Conservation (phyloP, 1,140 invertebrate species). For the Calliopsis andreniformis region DNA sequence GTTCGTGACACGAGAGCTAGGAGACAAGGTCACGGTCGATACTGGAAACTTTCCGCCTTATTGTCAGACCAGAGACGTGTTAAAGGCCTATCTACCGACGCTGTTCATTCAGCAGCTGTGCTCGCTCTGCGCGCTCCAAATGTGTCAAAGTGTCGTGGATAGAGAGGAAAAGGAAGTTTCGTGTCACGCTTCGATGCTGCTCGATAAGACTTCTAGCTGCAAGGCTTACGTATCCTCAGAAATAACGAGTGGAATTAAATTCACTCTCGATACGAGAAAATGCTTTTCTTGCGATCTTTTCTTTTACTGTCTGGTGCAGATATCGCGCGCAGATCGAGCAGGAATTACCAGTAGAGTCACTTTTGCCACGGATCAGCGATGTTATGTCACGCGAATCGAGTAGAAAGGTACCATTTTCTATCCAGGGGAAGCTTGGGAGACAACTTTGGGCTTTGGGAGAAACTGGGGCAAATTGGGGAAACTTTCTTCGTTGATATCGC, state of each 20-base stretch:
- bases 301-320: no score
- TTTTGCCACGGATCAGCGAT: slow-evolving; percentile 2
- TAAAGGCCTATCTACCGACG: background rate
- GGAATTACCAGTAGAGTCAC: background rate
- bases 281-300: no score
- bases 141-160: background rate
- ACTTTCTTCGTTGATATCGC: no score
- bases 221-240: no score
- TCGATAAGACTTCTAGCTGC: no score
- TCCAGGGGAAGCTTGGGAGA: background rate
- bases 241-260: no score
- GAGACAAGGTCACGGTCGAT: slow-evolving; percentile 18
- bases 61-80: background rate
- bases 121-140: background rate
- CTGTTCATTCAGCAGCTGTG: background rate
- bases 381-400: background rate
- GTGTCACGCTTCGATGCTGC: background rate
- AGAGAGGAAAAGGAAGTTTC: background rate
- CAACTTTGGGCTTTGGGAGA: no score
- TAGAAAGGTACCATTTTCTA: background rate
- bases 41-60: background rate
- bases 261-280: no score
- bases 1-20: background rate
- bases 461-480: no score
- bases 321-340: background rate